Percentiles rank a stretch among this genome's conserved stretches.
phyloP scores from a whole-genome alignment of 1,140 invertebrate species.

The Teleopsis dalmanni region DNA sequence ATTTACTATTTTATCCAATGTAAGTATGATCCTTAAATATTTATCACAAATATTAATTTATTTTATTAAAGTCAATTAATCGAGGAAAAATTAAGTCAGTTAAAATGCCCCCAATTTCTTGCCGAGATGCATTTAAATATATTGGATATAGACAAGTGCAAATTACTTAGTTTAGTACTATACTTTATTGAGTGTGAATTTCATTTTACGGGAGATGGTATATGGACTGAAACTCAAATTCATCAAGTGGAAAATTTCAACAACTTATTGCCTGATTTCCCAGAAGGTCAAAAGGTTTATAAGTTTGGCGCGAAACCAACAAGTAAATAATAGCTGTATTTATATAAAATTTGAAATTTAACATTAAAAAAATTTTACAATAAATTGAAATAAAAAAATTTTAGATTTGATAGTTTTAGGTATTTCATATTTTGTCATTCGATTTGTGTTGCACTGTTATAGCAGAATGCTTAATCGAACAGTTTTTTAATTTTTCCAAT shows the following conservation, averaged over 20 bases:
- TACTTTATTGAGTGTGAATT: conserved; percentile 44
- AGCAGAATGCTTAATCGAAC: conserved; percentile 30
- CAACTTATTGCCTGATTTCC: conserved; percentile 37
- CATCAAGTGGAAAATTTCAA: conserved; percentile 42
- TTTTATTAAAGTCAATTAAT: conserved; percentile 27
- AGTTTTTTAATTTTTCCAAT: conserved; percentile 49
- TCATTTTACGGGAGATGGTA: conserved; percentile 47
- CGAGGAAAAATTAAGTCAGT: conserved; percentile 29
- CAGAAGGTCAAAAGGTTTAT: conserved; percentile 39
- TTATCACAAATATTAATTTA: neutral
- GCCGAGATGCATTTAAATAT: conserved; percentile 27
- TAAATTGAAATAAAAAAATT: neutral
- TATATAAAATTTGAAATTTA: neutral
- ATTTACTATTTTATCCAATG: conserved; percentile 51
- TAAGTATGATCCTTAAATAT: conserved; percentile 21
- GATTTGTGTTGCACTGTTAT: conserved; percentile 14
- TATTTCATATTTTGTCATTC: neutral
- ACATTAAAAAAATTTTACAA: neutral
- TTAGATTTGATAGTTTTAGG: neutral
- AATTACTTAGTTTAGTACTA: conserved; percentile 36
- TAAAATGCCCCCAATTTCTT: conserved; percentile 22
- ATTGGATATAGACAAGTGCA: conserved; percentile 21
- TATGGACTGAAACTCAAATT: conserved; percentile 41
- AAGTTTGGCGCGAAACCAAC: conserved; percentile 39
- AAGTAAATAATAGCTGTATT: neutral